phyloP scores from a whole-genome alignment of 2,113 vertebrate genomes.

The Hiodon alosoides region DNA sequence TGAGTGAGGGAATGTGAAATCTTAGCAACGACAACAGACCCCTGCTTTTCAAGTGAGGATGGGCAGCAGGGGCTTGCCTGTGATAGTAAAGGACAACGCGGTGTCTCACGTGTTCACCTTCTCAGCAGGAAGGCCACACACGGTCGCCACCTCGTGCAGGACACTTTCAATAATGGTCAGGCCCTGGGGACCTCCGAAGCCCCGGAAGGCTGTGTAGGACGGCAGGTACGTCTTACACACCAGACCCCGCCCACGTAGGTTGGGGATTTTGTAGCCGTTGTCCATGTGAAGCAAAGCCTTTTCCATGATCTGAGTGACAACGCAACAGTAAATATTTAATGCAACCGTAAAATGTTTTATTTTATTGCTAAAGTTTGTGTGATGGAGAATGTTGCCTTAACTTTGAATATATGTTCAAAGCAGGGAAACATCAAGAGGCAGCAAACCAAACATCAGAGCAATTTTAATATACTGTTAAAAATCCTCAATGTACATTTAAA shows the following conservation, averaged over 20 bases:
- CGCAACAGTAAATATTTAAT: background rate
- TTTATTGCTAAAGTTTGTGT: background rate
- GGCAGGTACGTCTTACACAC: slow-evolving; percentile 66
- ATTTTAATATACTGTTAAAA: too few species aligned
- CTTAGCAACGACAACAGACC: too few species aligned
- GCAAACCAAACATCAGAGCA: too few species aligned
- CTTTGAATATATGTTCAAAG: background rate
- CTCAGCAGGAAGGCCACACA: slow-evolving; percentile 50
- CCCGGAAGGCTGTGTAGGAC: slow-evolving; percentile 64
- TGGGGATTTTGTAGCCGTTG: slow-evolving; percentile 59
- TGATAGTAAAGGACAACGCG: too few species aligned
- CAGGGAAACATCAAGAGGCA: too few species aligned
- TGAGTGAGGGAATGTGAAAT: too few species aligned
- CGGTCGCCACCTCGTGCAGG: slow-evolving; percentile 54
- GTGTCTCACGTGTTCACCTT: slow-evolving; percentile 40
- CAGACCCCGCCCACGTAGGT: slow-evolving; percentile 51
- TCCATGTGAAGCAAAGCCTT: slow-evolving; percentile 59
- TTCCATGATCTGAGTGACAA: slow-evolving; percentile 52
- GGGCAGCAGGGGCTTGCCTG: too few species aligned
- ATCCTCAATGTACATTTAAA: too few species aligned
- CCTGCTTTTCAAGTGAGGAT: too few species aligned
- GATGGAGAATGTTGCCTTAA: background rate
- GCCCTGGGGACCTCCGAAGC: slow-evolving; percentile 61
- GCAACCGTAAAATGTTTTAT: too few species aligned
- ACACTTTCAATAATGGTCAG: slow-evolving; percentile 53